Base-by-base conservation (phyloP, 1,140 invertebrate species). In the Bombus vancouverensis region DNA sequence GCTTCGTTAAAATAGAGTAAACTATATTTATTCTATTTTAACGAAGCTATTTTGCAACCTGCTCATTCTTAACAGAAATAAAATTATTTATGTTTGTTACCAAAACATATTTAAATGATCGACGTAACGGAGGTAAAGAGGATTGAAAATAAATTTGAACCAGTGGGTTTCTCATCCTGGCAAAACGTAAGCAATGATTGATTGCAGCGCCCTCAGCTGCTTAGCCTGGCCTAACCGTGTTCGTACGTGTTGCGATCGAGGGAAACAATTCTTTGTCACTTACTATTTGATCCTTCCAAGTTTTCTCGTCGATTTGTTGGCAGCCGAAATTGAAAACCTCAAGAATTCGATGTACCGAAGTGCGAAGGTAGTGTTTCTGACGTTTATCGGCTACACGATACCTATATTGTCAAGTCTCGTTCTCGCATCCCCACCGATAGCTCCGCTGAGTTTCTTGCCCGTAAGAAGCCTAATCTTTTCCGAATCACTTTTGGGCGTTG, bases 211-310 rank as follows among this genome's bases (percentile, higher is more conserved):
- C 70, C 65, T 79, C 87, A 79, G 87, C 87, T 85, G 83, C 83
- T 76, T 74, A 66, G 83, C 9, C 87, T 89, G 88, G 88, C 88
- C 85, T 90, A 90, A 90, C 88, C 89, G 86, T 90, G 89, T 87
- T 87, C 34, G 85, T 86, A 83, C 73, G 81, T 90, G 71, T 77
- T 75, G 44, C 57, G 85, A 83, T 39, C 44, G 32, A 53, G 66
- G 15, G 81, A 87, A 83, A 83, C 85, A 83, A 87, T 83, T 87
- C 74, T 87, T 83, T 87, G 74, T 87, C 81, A 83, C 65, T 87
- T 77, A 77, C 42, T 32, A 22, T 80, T 83, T 47, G 22, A 32
- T 73, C 68, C 77, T 83, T 87, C 44, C 25, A 76, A 83, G 74
- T 72, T 65, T 87, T 83, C 6, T 13, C 39, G 66, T 73, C 32